A percentile compares a stretch with the other conserved stretches of the same genome.
These are phyloP conservation scores for Piscicola geometra DNA, from an alignment of 2,888 invertebrate species.

Conservation along the genomic window DNA sequence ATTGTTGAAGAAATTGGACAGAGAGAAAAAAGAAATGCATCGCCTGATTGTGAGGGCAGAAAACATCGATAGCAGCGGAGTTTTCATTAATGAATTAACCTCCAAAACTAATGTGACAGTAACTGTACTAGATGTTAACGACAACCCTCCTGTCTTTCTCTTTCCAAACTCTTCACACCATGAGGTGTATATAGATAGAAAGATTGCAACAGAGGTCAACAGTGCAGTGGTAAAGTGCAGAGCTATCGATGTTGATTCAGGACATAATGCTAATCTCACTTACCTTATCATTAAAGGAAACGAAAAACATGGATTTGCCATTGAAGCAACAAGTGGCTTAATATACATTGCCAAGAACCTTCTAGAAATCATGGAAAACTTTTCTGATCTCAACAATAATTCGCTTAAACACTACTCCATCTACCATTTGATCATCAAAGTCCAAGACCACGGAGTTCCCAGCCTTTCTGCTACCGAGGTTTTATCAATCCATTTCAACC, in stretches of 20 bases:
- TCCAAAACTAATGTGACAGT: constrained; percentile 37
- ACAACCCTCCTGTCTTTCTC: constrained; percentile 31
- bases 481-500: constrained; percentile 31
- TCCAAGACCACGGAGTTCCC: constrained; percentile 21
- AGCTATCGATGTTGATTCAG: constrained; percentile 39
- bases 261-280: constrained; percentile 32
- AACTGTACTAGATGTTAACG: constrained; percentile 36
- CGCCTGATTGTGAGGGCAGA: constrained; percentile 36
- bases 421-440: constrained; percentile 31
- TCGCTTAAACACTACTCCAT: constrained; percentile 3
- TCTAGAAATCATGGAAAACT: background rate
- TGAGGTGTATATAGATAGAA: constrained; percentile 33
- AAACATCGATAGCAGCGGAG: background rate
- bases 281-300: background rate
- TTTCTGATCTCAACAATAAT: background rate
- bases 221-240: constrained; percentile 35
- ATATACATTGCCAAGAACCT: background rate
- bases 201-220: constrained; percentile 28
- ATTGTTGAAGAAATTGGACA: constrained; percentile 32
- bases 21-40: constrained; percentile 35
- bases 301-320: background rate
- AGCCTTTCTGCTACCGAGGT: background rate
- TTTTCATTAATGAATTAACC: background rate
- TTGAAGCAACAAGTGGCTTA: background rate
- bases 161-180: constrained; percentile 33